Base-by-base conservation (phyloP, 2,113 vertebrate genomes). In the Clarias macrocephalus region DNA sequence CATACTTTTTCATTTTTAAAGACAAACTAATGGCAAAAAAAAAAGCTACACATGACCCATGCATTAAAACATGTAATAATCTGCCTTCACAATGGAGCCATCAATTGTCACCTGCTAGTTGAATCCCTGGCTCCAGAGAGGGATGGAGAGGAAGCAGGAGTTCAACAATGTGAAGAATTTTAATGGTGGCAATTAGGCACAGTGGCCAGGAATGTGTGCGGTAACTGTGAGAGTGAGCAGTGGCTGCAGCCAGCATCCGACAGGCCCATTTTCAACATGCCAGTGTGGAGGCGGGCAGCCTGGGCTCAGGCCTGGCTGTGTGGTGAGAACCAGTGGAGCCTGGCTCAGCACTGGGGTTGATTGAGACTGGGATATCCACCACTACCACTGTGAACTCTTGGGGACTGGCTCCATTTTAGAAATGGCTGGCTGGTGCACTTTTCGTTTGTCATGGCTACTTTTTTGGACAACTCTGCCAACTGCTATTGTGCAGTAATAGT, bases 171-270 rank as follows among this genome's bases (percentile, higher is more conserved):
- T 96, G 94, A 96, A 95, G 95, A 95, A 96, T 96, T 96, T 96
- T 96, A 96, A 96, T 96, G 93, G 94, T 94, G 94, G 94, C 96
- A 97, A 96, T 96, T 96, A 96, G 95, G 93, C 94, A 94, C 93
- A 95, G 95, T 95, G 94, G 93, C 94, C 94, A 92, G 91, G 95
- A 96, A 95, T 95, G 62, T 96, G 95, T 94, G 79, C 92, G 93
- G 94, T 93, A 94, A 94, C 95, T 95, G 95, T 94, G 76, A 79
- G 79, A 54, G 85, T 52, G 82, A 42, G 88, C 84, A 93, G 95
- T 95, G 96, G 94, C 94, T 94, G 94, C 92, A 94, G 92, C 94
- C 93, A 91, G 89, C 89, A 93, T 92, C 92, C 92, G 92, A 88
- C 80, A 84, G 90, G 89, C 94, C 95, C 94, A 94, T 96, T 96